These are phyloP conservation scores for Perodicticus potto DNA, from an alignment of 2,797 vertebrate genomes.

Conservation along the genomic window DNA sequence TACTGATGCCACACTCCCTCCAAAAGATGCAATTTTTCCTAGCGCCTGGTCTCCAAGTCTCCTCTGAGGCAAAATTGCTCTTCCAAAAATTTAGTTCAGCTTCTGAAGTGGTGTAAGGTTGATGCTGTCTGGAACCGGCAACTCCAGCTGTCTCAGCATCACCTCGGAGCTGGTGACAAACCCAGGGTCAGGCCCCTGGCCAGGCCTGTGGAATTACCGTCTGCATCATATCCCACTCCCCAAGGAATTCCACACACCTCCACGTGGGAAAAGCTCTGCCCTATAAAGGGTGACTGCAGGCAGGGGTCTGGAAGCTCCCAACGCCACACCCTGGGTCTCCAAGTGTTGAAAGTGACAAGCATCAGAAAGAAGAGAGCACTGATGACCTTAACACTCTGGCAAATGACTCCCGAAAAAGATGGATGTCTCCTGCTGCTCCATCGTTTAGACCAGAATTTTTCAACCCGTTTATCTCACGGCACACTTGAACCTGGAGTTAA, in stretches of 20 bases:
- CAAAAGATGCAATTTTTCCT: neutral
- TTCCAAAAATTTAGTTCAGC: neutral
- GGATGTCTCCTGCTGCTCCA: neutral
- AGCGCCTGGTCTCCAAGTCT: neutral
- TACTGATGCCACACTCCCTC: fast-evolving
- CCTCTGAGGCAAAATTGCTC: neutral
- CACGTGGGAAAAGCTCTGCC: neutral
- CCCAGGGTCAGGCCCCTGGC: neutral
- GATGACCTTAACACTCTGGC: neutral
- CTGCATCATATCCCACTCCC: neutral
- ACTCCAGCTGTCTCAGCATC: neutral
- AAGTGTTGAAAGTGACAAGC: neutral
- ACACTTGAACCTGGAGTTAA: too few species aligned
- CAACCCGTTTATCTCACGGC: too few species aligned
- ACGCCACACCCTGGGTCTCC: neutral
- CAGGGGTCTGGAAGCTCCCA: neutral
- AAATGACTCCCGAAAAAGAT: neutral
- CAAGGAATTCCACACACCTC: too few species aligned
- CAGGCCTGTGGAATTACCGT: neutral
- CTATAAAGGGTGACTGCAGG: too few species aligned
- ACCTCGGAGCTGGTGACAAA: neutral
- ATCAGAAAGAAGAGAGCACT: neutral
- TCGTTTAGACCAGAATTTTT: neutral
- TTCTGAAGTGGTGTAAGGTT: neutral
- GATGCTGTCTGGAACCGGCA: fast-evolving